phyloP scores from a whole-genome alignment of 2,888 invertebrate species.

The Oasisia sp. region DNA sequence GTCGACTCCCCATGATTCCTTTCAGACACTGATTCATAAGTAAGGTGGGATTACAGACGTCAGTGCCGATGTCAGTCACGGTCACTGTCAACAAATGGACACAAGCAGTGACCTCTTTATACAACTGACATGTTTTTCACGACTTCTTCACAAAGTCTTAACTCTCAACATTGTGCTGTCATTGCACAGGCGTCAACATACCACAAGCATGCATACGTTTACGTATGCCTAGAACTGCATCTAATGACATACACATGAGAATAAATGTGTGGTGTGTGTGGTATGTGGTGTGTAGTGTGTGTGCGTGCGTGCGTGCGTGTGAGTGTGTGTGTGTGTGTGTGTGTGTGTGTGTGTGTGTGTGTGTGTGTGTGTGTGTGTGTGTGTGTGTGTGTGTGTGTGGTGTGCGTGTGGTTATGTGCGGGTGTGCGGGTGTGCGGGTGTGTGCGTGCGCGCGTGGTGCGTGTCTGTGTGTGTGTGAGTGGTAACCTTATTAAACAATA shows the following conservation, averaged over 20 bases:
- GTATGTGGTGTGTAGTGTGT: too few relatives aligned
- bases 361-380: too few relatives aligned
- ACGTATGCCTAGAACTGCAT: background rate
- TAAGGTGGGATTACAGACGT: background rate
- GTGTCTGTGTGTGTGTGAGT: too few relatives aligned
- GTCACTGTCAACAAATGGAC: background rate
- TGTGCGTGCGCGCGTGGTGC: too few relatives aligned
- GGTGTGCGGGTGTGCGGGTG: too few relatives aligned
- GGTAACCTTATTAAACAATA: too few relatives aligned
- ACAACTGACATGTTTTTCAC: background rate
- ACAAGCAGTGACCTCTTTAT: background rate
- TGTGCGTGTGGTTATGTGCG: too few relatives aligned
- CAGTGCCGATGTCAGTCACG: background rate
- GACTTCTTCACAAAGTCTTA: conserved; percentile 7
- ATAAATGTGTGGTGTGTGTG: too few relatives aligned
- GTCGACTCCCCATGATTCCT: background rate
- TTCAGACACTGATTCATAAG: background rate
- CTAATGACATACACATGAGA: background rate
- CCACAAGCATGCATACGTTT: background rate
- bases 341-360: too few relatives aligned
- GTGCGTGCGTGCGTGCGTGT: too few relatives aligned
- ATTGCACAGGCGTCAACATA: background rate
- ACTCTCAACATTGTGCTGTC: background rate
- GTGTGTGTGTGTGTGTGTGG: too few relatives aligned
- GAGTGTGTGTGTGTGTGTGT: too few relatives aligned